phyloP scores from a whole-genome alignment of 2,113 vertebrate species.

The Serilophus lunatus region DNA sequence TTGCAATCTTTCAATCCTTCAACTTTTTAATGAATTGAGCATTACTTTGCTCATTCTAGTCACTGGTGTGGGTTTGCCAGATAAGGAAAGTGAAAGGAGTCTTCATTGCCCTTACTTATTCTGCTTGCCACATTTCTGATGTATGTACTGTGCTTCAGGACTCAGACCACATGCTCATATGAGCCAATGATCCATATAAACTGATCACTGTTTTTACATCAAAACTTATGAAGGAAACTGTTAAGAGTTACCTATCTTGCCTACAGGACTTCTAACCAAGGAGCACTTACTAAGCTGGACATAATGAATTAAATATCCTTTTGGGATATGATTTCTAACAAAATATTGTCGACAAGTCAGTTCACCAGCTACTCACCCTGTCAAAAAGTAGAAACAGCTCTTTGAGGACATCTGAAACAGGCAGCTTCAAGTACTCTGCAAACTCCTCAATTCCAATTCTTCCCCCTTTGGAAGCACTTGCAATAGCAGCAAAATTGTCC shows the following conservation, averaged over 20 bases:
- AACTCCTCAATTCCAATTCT: conserved; percentile 92
- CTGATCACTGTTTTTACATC: not conserved
- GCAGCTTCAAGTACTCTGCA: conserved; percentile 87
- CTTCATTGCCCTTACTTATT: not conserved
- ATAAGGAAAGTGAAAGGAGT: not conserved
- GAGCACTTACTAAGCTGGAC: not conserved
- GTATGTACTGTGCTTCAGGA: not conserved
- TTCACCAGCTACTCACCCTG: conserved; percentile 78
- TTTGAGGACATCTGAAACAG: conserved; percentile 80
- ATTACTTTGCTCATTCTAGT: not conserved
- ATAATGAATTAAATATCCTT: not conserved
- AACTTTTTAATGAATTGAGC: not conserved
- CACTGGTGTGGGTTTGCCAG: not conserved
- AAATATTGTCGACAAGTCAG: not conserved
- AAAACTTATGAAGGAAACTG: not conserved
- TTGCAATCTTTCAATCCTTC: not conserved
- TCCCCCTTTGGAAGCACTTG: conserved; percentile 87
- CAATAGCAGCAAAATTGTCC: conserved; percentile 87
- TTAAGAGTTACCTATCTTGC: not conserved
- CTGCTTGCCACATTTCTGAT: not conserved
- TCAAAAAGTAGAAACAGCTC: conserved; percentile 94
- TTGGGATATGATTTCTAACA: not conserved
- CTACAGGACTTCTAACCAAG: not conserved
- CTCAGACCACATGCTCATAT: not conserved
- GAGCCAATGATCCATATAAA: not conserved